phyloP scores from a whole-genome alignment of 2,888 invertebrate genomes.

The Alsophila aescularia region DNA sequence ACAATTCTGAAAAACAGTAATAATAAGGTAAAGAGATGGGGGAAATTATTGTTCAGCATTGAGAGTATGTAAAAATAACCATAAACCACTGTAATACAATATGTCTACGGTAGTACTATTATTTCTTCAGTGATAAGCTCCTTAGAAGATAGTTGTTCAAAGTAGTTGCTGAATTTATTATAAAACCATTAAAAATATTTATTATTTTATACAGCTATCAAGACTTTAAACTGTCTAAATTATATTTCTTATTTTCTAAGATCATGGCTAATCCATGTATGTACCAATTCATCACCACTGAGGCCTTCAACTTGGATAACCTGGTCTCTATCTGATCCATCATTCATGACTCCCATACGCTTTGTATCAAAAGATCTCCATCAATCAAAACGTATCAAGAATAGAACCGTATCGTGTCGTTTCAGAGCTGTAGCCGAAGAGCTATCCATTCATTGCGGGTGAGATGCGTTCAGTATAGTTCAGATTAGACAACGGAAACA shows the following conservation, averaged over 20 bases:
- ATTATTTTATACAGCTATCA: too few species aligned
- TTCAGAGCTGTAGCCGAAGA: constrained; percentile 10
- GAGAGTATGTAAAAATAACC: too few species aligned
- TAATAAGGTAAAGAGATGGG: too few species aligned
- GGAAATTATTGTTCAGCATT: too few species aligned
- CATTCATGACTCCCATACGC: constrained; percentile 18
- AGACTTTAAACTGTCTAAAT: not conserved
- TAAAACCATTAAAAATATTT: too few species aligned
- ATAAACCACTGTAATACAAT: too few species aligned
- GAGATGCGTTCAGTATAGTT: not conserved
- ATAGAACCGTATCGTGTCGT: constrained; percentile 23
- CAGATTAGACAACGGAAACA: too few species aligned
- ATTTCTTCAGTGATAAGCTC: too few species aligned
- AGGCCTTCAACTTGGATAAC: constrained; percentile 28
- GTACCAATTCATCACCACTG: constrained; percentile 6
- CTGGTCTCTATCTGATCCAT: constrained; percentile 30
- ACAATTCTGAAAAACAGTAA: too few species aligned
- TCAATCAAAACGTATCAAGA: constrained; percentile 33
- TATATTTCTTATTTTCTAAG: not conserved
- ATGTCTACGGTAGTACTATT: too few species aligned
- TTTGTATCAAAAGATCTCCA: constrained; percentile 27
- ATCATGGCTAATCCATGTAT: constrained; percentile 2
- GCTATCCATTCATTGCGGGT: not conserved
- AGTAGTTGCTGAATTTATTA: too few species aligned
- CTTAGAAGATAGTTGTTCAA: too few species aligned